phyloP scores from a whole-genome alignment of 2,113 vertebrate species.

The Mellivora capensis region DNA sequence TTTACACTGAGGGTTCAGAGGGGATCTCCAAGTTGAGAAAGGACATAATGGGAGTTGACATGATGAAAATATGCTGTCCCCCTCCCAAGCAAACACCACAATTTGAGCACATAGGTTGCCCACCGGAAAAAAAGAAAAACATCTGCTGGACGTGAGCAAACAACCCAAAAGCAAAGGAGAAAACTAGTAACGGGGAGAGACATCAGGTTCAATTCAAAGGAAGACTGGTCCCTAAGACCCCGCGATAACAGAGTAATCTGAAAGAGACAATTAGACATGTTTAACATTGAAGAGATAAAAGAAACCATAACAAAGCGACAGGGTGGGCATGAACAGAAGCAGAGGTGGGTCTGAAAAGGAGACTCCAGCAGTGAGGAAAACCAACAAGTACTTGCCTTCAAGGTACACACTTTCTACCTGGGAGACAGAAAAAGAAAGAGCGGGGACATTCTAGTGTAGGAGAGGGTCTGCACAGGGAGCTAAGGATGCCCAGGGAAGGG shows the following conservation, averaged over 20 bases:
- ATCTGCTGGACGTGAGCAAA: not conserved
- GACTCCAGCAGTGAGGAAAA: not conserved
- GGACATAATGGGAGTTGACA: not conserved
- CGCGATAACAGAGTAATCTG: not conserved
- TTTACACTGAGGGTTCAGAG: no score
- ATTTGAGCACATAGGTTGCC: not conserved
- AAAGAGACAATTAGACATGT: not conserved
- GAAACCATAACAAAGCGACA: not conserved
- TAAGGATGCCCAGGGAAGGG: not conserved
- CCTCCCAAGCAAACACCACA: not conserved
- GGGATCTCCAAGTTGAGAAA: not conserved
- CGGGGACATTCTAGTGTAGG: fast-evolving
- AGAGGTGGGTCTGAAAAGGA: not conserved
- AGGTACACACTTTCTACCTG: not conserved
- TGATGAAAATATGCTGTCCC: not conserved
- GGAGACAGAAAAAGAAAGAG: not conserved
- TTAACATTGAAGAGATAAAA: not conserved
- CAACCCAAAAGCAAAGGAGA: not conserved
- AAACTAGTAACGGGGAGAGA: not conserved
- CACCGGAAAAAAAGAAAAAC: not conserved
- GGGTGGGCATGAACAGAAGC: not conserved
- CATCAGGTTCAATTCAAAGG: not conserved
- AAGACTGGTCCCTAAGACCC: not conserved
- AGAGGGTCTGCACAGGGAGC: not conserved
- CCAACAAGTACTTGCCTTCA: not conserved